Percentiles rank a stretch among this genome's conserved stretches.
phyloP scores from a whole-genome alignment of 2,888 invertebrate species.

The Rhagophthalmus giganteus region DNA sequence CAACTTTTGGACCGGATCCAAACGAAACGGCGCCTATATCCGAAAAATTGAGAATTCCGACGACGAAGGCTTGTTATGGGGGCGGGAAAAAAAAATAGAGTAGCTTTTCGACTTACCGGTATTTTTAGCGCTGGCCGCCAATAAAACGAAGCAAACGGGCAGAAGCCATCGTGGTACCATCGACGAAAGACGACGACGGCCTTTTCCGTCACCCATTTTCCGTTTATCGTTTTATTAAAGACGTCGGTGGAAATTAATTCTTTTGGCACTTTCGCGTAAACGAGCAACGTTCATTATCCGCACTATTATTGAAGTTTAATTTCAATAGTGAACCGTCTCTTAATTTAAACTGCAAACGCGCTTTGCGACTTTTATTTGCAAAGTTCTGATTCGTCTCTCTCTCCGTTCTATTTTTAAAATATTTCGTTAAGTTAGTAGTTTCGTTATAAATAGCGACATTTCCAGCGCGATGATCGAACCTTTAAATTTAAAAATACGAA shows the following conservation, averaged over 20 bases:
- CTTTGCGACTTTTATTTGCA: neutral
- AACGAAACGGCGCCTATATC: no score
- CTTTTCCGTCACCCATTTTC: conserved; percentile 18
- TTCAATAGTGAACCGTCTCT: conserved; percentile 1
- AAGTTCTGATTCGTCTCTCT: conserved; percentile 7
- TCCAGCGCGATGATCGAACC: conserved; percentile 25
- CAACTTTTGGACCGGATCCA: no score
- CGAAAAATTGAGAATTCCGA: no score
- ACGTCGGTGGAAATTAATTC: neutral
- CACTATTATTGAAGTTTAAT: conserved; percentile 9
- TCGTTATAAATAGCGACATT: conserved; percentile 29
- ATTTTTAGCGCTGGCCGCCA: conserved; percentile 20
- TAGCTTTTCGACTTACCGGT: conserved; percentile 19
- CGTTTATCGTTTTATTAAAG: conserved; percentile 11
- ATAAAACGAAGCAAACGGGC: conserved; percentile 19
- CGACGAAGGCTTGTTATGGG: no score
- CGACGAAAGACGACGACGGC: conserved; percentile 4
- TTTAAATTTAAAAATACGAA: conserved; percentile 2
- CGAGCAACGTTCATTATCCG: conserved; percentile 7
- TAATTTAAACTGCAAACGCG: conserved; percentile 9
- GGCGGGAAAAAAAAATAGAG: no score
- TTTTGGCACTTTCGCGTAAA: conserved; percentile 7
- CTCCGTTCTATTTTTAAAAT: conserved; percentile 26
- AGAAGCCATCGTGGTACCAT: no score
- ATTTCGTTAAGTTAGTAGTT: conserved; percentile 25